Evolutionary conservation across 2,888 invertebrate species (phyloP).

Genomic region (Fragum whitleyi): DNA sequence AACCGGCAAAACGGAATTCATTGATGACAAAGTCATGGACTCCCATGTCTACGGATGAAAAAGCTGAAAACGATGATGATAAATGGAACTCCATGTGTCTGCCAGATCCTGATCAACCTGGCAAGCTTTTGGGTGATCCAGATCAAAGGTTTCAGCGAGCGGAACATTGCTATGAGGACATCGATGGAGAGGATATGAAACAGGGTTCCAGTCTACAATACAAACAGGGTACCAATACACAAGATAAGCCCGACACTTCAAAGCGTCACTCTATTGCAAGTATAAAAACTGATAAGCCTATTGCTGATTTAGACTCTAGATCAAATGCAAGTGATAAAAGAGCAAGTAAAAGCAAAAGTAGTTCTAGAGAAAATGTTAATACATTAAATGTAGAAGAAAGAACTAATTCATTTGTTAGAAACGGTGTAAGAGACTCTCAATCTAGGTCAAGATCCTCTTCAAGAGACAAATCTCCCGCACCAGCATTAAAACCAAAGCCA

Average conservation of each 20-base stretch:
- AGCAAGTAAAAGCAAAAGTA: slow-evolving; percentile 11
- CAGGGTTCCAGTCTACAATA: not conserved
- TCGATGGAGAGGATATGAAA: slow-evolving; percentile 44
- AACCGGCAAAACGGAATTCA: slow-evolving; percentile 72
- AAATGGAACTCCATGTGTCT: slow-evolving; percentile 64
- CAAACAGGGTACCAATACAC: not conserved
- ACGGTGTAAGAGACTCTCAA: slow-evolving; percentile 33
- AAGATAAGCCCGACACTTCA: not conserved
- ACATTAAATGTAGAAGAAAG: slow-evolving; percentile 14
- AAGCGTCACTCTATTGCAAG: not conserved
- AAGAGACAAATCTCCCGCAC: slow-evolving; percentile 57
- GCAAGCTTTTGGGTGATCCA: slow-evolving; percentile 27
- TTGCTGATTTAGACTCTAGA: not conserved
- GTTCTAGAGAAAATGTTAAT: not conserved
- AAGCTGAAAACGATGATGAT: slow-evolving; percentile 47
- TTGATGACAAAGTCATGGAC: slow-evolving; percentile 65
- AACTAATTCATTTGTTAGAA: slow-evolving; percentile 20
- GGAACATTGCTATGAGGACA: slow-evolving; percentile 60
- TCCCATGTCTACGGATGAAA: slow-evolving; percentile 29
- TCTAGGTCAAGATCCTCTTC: slow-evolving; percentile 60
- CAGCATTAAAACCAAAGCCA: slow-evolving; percentile 57
- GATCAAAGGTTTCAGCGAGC: slow-evolving; percentile 25
- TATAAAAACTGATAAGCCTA: slow-evolving; percentile 5
- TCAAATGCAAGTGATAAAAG: not conserved
- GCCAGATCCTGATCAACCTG: slow-evolving; percentile 47